phyloP scores from a whole-genome alignment of 2,797 vertebrate genomes.

The Nyctibius grandis region DNA sequence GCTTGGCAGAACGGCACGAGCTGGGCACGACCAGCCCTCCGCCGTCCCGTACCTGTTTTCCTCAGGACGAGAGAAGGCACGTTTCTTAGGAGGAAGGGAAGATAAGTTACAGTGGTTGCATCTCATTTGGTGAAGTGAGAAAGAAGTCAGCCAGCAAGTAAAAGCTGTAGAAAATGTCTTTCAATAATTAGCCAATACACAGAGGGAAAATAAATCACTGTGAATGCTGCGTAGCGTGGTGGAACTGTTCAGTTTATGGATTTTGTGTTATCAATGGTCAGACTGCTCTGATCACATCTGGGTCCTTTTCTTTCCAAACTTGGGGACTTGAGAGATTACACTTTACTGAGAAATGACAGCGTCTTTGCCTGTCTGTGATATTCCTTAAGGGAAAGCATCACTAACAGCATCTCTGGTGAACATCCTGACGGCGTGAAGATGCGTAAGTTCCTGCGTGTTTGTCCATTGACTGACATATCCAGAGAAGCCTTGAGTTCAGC shows the following conservation, averaged over 20 bases:
- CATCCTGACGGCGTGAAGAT: background rate
- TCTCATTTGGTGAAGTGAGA: background rate
- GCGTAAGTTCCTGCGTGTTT: background rate
- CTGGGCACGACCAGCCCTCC: background rate
- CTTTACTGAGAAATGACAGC: background rate
- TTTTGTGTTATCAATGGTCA: background rate
- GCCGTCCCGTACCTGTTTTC: fast-evolving
- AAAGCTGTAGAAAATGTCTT: background rate
- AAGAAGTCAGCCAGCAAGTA: background rate
- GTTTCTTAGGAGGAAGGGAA: background rate
- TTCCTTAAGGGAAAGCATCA: background rate
- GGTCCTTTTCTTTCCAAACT: background rate
- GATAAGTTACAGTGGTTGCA: fast-evolving
- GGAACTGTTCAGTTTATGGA: background rate
- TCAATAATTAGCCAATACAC: background rate
- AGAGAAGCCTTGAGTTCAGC: background rate
- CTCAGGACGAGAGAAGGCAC: background rate
- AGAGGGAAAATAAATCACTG: background rate
- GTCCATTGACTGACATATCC: background rate
- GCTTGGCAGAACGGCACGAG: fast-evolving
- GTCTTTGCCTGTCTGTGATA: background rate
- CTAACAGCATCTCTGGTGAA: background rate
- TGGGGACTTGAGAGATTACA: background rate
- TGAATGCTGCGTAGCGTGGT: background rate
- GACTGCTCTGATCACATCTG: background rate